Evolutionary conservation across 2,113 vertebrate genomes (phyloP), one percentile per base, ranked within the genome.

Genomic region (Chaetura pelagica): DNA sequence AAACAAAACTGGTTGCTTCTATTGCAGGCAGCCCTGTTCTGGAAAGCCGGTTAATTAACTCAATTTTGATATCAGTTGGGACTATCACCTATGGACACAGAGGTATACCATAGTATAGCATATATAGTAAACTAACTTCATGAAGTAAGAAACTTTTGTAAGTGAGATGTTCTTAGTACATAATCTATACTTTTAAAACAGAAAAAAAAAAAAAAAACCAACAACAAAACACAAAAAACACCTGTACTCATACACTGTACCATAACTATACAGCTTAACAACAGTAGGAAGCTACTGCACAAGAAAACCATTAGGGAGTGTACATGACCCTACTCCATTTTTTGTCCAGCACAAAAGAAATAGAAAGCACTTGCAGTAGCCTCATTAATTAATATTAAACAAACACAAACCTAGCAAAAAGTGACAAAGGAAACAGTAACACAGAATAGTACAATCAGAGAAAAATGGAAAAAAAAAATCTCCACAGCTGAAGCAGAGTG

Each of bases 1-100:
- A 99, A 88, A 99, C 99, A 91, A 99, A 99, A 96, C 99, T 99
- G 91, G 99, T 99, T 77, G 98, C 99, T 98, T 99, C 99, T 83
- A 99, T 98, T 89, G 98, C 99, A 94, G 99, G 77, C 88, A 99
- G 97, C 83, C 99, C 99, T 85, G 99, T 98, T 97, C 98, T 98
- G 69, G 99, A 99, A 86, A 99, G 99, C 95, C 96, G 98, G 96
- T 99, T 98, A 96, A 99, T 99, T 94, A 99, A 98, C 97, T 99
- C 98, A 95, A 99, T 99, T 99, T 99, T 99, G 66, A 96, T 97
- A 97, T 97, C 98, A 73, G 99, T 99, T 84, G 99, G 98, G 94
- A 99, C 98, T 94, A 99, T 98, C 97, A 98, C 97, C 99, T 99
- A 96, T 9, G 26, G 90, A 96, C 57, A 95, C 3, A 44, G 46